Percentiles rank a stretch among this genome's conserved stretches.
phyloP scores from a whole-genome alignment of 2,113 vertebrate genomes.

The Corydoras sp. region DNA sequence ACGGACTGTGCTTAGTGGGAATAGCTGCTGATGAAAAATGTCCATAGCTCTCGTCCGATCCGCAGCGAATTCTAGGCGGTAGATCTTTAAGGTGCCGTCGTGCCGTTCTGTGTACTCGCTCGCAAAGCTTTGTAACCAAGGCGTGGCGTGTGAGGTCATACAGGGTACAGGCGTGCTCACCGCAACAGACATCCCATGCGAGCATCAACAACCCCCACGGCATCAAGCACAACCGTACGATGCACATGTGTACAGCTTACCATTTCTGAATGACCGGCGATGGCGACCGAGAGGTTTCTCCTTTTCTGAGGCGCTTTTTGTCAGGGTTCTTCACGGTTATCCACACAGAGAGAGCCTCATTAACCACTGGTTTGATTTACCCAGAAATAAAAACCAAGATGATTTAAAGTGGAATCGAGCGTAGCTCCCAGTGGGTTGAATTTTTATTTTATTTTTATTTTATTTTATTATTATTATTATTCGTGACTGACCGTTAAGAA shows the following conservation, averaged over 20 bases:
- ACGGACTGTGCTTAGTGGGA: conserved; percentile 25
- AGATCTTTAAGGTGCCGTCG: conserved; percentile 34
- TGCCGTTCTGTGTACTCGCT: conserved; percentile 38
- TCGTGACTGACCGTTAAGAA: no score
- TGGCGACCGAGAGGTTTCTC: conserved; percentile 8
- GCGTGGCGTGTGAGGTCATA: conserved; percentile 52
- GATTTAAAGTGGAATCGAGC: no score
- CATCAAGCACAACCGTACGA: conserved; percentile 53
- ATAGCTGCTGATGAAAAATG: conserved; percentile 30
- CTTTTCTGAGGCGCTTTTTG: not conserved
- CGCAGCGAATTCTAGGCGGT: conserved; percentile 60
- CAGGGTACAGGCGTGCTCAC: conserved; percentile 25
- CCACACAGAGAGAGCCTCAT: no score
- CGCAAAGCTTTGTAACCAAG: conserved; percentile 54
- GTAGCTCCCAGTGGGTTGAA: not conserved
- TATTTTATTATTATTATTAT: not conserved
- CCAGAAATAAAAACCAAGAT: no score
- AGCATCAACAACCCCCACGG: conserved; percentile 20
- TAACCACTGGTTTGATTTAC: no score
- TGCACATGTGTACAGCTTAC: conserved; percentile 31
- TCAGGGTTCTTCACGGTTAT: no score
- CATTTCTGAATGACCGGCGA: conserved; percentile 16
- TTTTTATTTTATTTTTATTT: not conserved
- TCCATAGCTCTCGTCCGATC: conserved; percentile 53
- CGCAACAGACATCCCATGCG: conserved; percentile 21